phyloP scores from a whole-genome alignment of 2,113 vertebrate genomes.

The Elephantulus edwardii region DNA sequence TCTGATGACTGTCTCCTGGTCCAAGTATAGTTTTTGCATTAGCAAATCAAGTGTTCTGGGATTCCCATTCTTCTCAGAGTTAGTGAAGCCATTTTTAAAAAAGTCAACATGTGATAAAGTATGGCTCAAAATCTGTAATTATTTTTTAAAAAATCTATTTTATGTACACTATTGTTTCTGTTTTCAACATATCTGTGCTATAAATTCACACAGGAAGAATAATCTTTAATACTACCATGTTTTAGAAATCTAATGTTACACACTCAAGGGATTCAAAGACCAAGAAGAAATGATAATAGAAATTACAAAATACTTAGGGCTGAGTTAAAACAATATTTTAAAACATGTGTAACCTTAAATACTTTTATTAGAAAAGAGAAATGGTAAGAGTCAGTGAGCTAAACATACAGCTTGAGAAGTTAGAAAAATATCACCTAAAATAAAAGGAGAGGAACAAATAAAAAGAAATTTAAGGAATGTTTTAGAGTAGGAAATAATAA shows the following conservation, averaged over 20 bases:
- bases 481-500: neutral
- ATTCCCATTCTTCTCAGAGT: neutral
- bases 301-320: slow-evolving; percentile 2
- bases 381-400: neutral
- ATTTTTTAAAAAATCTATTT: neutral
- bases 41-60: no score
- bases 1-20: no score
- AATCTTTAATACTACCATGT: neutral
- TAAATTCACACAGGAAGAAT: neutral
- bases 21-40: no score
- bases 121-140: neutral
- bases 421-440: slow-evolving; percentile 45
- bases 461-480: neutral
- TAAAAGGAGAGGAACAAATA: neutral
- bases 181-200: neutral
- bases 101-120: neutral
- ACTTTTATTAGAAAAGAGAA: neutral
- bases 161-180: neutral
- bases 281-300: neutral
- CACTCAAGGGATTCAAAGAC: neutral
- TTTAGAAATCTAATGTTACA: slow-evolving; percentile 18
- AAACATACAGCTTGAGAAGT: neutral
- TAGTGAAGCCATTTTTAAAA: neutral
- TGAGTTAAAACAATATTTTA: slow-evolving; percentile 29
- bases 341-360: neutral